phyloP scores from a whole-genome alignment of 1,140 invertebrate species.

The Melipona quadrifasciata region DNA sequence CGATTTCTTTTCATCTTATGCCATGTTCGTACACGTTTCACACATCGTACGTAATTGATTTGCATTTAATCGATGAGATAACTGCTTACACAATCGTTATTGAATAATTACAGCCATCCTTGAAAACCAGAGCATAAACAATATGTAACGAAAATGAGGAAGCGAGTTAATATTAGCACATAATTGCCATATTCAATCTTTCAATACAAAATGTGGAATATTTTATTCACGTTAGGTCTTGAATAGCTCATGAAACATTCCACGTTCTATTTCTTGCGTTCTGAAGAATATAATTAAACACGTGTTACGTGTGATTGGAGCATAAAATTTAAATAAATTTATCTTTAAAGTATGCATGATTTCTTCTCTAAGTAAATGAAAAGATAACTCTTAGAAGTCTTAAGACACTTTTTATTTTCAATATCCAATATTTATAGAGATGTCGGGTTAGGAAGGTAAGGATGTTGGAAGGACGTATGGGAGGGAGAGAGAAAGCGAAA shows the following conservation, averaged over 20 bases:
- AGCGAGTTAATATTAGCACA: background rate
- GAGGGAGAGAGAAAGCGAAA: too few species aligned
- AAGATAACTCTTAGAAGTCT: background rate
- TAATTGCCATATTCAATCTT: background rate
- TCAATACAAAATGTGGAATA: background rate
- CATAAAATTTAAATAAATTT: background rate
- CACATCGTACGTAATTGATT: background rate
- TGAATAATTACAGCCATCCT: background rate
- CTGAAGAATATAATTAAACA: background rate
- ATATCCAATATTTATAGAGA: too few species aligned
- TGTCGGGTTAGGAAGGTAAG: too few species aligned
- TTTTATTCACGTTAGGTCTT: background rate
- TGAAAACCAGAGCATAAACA: background rate
- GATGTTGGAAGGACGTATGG: too few species aligned
- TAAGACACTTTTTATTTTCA: too few species aligned
- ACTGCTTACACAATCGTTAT: background rate
- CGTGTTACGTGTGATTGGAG: background rate
- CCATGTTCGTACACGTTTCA: background rate
- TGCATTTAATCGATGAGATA: slow-evolving; percentile 8
- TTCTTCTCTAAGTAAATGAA: background rate
- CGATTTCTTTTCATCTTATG: background rate
- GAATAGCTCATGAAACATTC: background rate
- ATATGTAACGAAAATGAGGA: background rate
- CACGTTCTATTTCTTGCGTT: background rate
- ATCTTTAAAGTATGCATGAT: background rate